A percentile compares a stretch with the other conserved stretches of the same genome.
Evolutionary conservation across 35 echinoderm and acorn worm genomes (phyloP).

Genomic region (Acanthaster planci): DNA sequence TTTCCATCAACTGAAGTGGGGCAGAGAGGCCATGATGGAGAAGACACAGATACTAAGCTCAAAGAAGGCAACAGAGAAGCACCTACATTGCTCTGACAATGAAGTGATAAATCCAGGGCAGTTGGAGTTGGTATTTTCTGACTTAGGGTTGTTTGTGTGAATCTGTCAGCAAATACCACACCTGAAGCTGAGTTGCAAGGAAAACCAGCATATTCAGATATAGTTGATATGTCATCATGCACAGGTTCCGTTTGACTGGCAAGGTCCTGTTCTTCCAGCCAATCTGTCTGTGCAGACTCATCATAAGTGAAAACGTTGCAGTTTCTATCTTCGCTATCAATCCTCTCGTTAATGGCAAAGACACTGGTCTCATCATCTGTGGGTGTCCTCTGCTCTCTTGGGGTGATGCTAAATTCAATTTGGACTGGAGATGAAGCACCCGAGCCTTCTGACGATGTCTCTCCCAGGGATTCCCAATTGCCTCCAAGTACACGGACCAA

Average conservation of each 20-base stretch:
- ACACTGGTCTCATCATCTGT: slow-evolving; percentile 5
- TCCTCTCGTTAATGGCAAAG: background rate
- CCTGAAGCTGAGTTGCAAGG: background rate
- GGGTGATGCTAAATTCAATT: background rate
- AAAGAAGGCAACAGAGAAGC: too few species aligned
- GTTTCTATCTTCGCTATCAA: background rate
- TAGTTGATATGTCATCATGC: background rate
- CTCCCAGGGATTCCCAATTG: slow-evolving; percentile 23
- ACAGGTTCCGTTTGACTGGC: background rate
- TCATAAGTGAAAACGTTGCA: background rate
- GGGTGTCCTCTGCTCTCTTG: background rate
- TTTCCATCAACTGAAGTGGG: too few species aligned
- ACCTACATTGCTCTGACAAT: too few species aligned
- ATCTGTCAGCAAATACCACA: background rate
- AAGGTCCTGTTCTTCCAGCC: background rate
- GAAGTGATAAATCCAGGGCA: too few species aligned
- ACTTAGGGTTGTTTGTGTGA: background rate
- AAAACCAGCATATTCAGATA: background rate
- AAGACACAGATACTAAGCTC: too few species aligned
- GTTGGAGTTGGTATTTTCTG: too few species aligned
- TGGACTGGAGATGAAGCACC: background rate
- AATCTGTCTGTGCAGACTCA: slow-evolving; percentile 9
- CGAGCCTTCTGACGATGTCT: slow-evolving; percentile 25
- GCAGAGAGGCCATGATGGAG: too few species aligned
- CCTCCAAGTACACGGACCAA: slow-evolving; percentile 45